A percentile compares a stretch with the other conserved stretches of the same genome.
phyloP scores from a whole-genome alignment of 2,888 invertebrate genomes.

The Ormyrus thymus region DNA sequence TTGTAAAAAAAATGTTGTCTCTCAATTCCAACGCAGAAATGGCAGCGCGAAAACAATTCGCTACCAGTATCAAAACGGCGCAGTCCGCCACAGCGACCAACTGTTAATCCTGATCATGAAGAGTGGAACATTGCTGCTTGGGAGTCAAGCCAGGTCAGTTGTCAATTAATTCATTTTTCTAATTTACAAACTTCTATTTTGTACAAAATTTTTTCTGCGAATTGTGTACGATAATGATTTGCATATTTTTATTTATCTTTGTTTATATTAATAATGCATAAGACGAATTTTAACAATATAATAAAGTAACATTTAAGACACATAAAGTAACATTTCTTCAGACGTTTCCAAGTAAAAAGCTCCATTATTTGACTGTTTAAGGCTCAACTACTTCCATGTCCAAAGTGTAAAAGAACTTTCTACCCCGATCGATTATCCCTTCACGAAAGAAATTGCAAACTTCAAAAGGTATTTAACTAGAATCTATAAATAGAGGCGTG shows the following conservation, averaged over 20 bases:
- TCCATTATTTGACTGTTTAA: slow-evolving; percentile 63
- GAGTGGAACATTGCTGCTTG: slow-evolving; percentile 77
- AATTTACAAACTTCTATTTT: no score
- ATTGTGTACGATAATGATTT: no score
- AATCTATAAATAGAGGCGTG: slow-evolving; percentile 30
- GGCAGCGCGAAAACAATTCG: slow-evolving; percentile 79
- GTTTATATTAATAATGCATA: no score
- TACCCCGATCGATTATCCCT: slow-evolving; percentile 81
- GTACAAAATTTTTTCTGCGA: no score
- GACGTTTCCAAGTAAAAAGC: background rate
- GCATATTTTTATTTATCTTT: no score
- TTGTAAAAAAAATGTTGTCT: background rate
- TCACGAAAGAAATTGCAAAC: slow-evolving; percentile 77
- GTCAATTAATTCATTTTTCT: no score
- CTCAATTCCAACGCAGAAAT: slow-evolving; percentile 75
- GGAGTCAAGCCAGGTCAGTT: slow-evolving; percentile 76
- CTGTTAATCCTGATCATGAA: slow-evolving; percentile 70
- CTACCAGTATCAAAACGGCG: slow-evolving; percentile 77
- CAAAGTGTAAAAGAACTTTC: slow-evolving; percentile 82
- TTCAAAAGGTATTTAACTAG: slow-evolving; percentile 56
- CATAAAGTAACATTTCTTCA: background rate
- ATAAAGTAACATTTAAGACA: background rate
- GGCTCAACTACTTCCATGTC: slow-evolving; percentile 79
- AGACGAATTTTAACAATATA: background rate
- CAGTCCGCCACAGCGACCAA: slow-evolving; percentile 77